Conservation (phyloP, 2,797 vertebrate genomes). For the Merluccius polli region DNA sequence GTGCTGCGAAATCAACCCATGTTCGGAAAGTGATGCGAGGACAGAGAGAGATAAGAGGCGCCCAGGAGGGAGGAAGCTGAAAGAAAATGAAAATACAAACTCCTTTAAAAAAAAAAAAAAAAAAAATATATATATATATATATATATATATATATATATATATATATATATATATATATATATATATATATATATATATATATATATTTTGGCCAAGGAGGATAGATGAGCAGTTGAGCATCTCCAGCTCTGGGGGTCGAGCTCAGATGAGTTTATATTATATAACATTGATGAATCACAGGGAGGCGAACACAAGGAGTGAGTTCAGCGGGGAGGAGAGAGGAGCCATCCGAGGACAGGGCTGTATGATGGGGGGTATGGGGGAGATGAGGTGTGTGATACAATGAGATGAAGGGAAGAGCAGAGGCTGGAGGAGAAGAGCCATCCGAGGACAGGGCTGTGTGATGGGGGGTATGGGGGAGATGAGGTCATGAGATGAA, state of each 20-base stretch:
- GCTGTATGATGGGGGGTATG: slow-evolving; percentile 7
- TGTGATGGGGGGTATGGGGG: too few relatives aligned
- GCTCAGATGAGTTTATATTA: slow-evolving; percentile 37
- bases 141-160: too few relatives aligned
- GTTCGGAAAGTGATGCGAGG: too few relatives aligned
- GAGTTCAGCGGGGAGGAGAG: slow-evolving; percentile 13
- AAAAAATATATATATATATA: too few relatives aligned
- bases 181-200: too few relatives aligned
- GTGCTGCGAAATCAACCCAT: too few relatives aligned
- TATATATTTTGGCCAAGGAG: neutral
- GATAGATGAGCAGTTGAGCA: slow-evolving; percentile 14
- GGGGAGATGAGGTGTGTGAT: neutral
- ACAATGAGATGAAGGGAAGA: too few relatives aligned
- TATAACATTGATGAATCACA: slow-evolving; percentile 51
- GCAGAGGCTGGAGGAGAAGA: too few relatives aligned
- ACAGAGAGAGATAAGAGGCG: neutral
- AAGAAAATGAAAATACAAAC: neutral
- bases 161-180: too few relatives aligned
- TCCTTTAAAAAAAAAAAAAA: too few relatives aligned
- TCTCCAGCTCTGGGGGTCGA: slow-evolving; percentile 19
- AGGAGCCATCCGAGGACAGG: slow-evolving; percentile 1
- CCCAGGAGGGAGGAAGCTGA: neutral
- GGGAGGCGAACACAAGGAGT: slow-evolving; percentile 11
- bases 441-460: too few relatives aligned
- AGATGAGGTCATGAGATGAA: too few relatives aligned